These are phyloP conservation scores for Coturnix japonica DNA, from an alignment of 2,113 vertebrate species.

Conservation along the genomic window DNA sequence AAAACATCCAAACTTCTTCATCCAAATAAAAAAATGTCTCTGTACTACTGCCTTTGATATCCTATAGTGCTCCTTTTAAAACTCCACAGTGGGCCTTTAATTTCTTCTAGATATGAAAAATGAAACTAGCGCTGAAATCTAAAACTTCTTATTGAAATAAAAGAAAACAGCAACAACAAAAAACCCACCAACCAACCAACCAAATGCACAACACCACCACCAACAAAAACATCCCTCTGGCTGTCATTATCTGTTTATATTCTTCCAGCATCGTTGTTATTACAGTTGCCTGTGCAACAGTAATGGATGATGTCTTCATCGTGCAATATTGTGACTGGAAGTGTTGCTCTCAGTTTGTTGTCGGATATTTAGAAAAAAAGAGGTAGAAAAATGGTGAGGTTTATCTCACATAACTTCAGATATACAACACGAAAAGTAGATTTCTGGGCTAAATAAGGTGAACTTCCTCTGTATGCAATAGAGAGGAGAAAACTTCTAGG, in stretches of 20 bases:
- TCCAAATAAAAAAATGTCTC: not conserved
- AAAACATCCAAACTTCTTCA: not conserved
- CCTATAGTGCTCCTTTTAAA: not conserved
- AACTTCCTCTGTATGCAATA: not conserved
- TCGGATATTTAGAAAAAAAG: not conserved
- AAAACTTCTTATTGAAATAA: not conserved
- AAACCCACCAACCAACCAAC: not conserved
- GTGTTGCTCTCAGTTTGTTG: conserved; percentile 7
- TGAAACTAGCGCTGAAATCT: not conserved
- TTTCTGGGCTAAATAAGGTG: conserved; percentile 31
- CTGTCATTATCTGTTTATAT: not conserved
- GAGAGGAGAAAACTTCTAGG: not conserved
- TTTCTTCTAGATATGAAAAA: not conserved
- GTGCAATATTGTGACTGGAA: not conserved
- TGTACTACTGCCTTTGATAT: conserved; percentile 21
- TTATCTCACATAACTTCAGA: not conserved
- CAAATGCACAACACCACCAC: not conserved
- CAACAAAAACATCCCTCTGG: not conserved
- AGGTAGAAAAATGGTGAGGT: not conserved
- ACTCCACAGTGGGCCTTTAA: conserved; percentile 8
- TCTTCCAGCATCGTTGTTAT: not conserved
- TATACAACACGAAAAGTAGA: conserved; percentile 23
- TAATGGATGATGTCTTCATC: not conserved
- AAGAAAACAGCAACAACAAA: not conserved
- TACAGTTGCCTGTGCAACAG: not conserved